Evolutionary conservation across 1,140 invertebrate species (phyloP), one percentile per base, ranked within the genome.

Genomic region (Drosophila nigromelanica): DNA sequence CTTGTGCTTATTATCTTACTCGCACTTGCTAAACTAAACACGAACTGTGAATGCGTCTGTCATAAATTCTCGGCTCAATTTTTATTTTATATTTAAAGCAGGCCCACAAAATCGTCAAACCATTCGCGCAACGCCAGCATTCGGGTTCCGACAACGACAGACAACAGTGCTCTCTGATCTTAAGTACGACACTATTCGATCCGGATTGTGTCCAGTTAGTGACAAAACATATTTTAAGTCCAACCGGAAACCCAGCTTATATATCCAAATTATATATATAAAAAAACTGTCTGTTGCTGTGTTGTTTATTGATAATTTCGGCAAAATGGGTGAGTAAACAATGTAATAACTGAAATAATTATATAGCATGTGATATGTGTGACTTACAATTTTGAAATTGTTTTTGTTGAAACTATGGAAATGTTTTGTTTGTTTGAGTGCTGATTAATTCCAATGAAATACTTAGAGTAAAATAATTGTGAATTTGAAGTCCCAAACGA

Each of bases 271-370:
- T 43, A 12, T 1, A 56, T 2, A 7, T n/a, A 40, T 45, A 8
- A 33, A 50, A 14, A 18, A 39, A 58, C n/a, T 51, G 47, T 60
- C 43, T 52, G 40, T 68, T 64, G 45, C 64, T 66, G 61, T 62
- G 60, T 43, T 47, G 69, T 55, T 66, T 64, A 74, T 76, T 86
- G 64, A 69, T 68, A 68, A 61, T 74, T 72, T 78, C 18, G 71
- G 76, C 62, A 80, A 75, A 80, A 85, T 85, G 81, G 81, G 81
- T 85, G 73, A 85, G 81, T 85, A 12, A 30, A 15, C 58, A 21
- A 58, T 43, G 37, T 63, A 62, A 37, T 35, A 24, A 45, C 21
- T 42, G 8, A 30, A 11, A 27, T 37, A 55, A 55, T 7, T 14
- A 18, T n/a, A 14, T 4, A 43, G n/a, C 14, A 12, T 48, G 30